Conservation (phyloP, 2,113 vertebrate species). For the Dendrocopos noguchii region DNA sequence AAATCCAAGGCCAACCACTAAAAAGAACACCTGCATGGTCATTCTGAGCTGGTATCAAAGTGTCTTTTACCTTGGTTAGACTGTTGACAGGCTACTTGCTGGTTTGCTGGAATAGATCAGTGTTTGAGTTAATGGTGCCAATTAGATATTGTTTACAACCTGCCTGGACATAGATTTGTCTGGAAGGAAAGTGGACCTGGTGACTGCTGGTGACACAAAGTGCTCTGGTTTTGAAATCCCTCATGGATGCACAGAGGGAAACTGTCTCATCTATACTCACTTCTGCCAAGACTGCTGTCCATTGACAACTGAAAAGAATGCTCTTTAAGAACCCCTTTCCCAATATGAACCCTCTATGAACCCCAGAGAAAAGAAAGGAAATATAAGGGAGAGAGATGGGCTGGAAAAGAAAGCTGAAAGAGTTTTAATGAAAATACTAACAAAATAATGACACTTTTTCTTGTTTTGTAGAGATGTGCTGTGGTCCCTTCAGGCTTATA, state of each 20-base stretch:
- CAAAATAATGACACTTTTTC: neutral
- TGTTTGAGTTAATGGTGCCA: neutral
- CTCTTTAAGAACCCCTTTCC: no score
- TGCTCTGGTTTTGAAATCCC: neutral
- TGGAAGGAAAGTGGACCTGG: neutral
- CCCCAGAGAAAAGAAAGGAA: no score
- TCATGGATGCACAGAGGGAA: neutral
- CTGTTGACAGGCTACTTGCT: neutral
- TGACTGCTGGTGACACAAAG: neutral
- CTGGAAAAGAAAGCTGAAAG: no score
- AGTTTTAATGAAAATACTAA: no score
- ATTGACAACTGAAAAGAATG: neutral
- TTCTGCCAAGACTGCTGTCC: neutral
- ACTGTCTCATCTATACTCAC: neutral
- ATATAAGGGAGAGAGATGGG: no score
- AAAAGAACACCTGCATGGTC: neutral
- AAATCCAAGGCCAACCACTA: neutral
- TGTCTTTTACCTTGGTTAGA: neutral
- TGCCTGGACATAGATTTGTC: neutral
- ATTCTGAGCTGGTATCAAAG: neutral
- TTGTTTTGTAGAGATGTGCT: neutral
- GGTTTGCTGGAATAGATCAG: neutral
- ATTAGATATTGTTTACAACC: conserved; percentile 7
- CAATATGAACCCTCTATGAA: neutral
- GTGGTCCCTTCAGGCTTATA: neutral